Evolutionary conservation across 2,797 vertebrate species (phyloP).

Genomic region (Gallinago nigripennis): DNA sequence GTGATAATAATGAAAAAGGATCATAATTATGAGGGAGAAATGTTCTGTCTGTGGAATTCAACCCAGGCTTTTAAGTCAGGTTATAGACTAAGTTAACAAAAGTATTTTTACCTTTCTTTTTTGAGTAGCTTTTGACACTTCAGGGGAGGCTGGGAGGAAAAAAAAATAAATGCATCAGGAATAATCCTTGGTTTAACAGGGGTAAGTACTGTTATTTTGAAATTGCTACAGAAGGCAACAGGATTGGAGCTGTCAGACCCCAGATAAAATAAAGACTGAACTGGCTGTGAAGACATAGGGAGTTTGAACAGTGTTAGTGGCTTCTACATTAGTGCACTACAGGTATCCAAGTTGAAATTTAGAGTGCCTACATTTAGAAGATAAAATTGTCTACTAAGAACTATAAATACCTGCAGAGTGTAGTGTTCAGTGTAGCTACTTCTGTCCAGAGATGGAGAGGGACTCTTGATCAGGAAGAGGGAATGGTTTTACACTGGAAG

Average conservation of each 20-base stretch:
- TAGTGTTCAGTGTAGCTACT: neutral
- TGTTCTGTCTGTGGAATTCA: neutral
- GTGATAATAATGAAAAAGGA: slow-evolving; percentile 12
- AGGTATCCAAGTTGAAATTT: neutral
- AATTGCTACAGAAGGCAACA: neutral
- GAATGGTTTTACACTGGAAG: too few species aligned
- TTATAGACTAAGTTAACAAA: neutral
- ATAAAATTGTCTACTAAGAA: neutral
- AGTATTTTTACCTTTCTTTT: neutral
- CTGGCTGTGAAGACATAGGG: neutral
- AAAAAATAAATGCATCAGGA: neutral
- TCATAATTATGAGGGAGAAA: neutral
- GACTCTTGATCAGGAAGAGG: too few species aligned
- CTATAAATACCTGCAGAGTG: rapidly evolving
- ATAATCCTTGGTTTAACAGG: neutral
- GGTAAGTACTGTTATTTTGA: neutral
- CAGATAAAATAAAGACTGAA: neutral
- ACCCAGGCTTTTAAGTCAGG: neutral
- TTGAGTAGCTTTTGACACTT: neutral
- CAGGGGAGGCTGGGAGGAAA: neutral
- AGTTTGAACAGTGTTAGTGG: neutral
- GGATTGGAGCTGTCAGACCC: neutral
- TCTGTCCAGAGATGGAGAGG: too few species aligned
- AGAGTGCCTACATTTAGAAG: neutral
- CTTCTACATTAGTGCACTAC: neutral